Evolutionary conservation across 64 coral and sea anemone species (phyloP), one percentile per base, ranked within the genome.

Genomic region (Trachythela sp.): DNA sequence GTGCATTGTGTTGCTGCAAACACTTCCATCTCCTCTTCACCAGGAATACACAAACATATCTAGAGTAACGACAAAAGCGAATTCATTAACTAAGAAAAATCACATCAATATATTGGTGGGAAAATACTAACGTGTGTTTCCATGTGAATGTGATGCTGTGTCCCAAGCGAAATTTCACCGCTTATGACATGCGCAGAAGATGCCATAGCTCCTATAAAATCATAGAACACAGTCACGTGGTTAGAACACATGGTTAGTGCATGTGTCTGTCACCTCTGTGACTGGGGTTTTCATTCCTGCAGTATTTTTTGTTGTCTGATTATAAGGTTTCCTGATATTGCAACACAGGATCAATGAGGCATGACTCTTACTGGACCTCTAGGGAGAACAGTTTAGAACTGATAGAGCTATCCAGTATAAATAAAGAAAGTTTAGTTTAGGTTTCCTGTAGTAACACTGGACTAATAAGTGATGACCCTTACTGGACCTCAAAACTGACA

Each of bases 101-200:
- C 24, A 64, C 56, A 64, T n/a, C 1, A 24, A 64, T n/a, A 26
- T 3, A 2, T 22, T 45, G 42, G 24, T 59, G 24, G 6, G 26
- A n/a, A 64, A n/a, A 64, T 64, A 64, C 56, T 18, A 64, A 97
- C 95, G 90, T 97, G 95, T 39, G 92, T 97, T 88, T 97, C 95
- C 95, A 97, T 92, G 36, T 94, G 91, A 89, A 94, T 85, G 71
- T 97, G 92, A 35, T 97, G 93, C 36, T 97, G 95, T 1, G 88
- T 89, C 87, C 85, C 95, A 42, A 91, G 87, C 29, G 48, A 84
- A 33, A 97, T 88, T 22, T 92, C 76, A 13, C 95, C 95, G 54
- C 52, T 70, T 0, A 97, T 83, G 37, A 94, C 64, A 36, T 92
- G 77, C 30, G 85, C 54, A 37, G 95, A 91, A 29, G 88, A 88